Evolutionary conservation across 2,113 vertebrate species (phyloP).

Genomic region (Oncorhynchus keta): DNA sequence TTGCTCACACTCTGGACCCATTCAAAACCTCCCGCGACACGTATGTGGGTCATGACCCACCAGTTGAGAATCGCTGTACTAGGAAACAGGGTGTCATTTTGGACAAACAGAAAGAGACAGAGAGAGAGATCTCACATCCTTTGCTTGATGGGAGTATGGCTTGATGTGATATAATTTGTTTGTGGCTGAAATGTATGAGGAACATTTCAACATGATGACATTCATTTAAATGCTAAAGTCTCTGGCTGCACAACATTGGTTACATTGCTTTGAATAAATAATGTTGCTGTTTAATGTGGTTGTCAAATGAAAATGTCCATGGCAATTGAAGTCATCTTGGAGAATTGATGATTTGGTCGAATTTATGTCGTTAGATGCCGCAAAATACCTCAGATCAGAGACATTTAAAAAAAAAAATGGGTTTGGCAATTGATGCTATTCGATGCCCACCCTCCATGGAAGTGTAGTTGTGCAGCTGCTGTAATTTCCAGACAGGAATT

Average conservation of each 20-base stretch:
- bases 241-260: not conserved
- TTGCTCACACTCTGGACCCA: too few species aligned
- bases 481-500: too few species aligned
- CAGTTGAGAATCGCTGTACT: too few species aligned
- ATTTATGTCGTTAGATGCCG: not conserved
- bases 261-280: not conserved
- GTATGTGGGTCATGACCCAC: too few species aligned
- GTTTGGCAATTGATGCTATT: not conserved
- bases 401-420: not conserved
- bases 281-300: not conserved
- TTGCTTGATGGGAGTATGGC: not conserved
- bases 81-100: too few species aligned
- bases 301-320: slow-evolving; percentile 5
- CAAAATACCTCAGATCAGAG: not conserved
- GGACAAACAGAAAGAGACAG: too few species aligned
- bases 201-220: not conserved
- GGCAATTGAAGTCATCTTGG: not conserved
- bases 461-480: too few species aligned
- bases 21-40: too few species aligned
- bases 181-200: not conserved
- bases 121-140: too few species aligned
- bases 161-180: not conserved
- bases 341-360: slow-evolving; percentile 10
- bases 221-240: not conserved
- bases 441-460: slow-evolving; percentile 17